Conservation (phyloP, 2,113 vertebrate genomes). For the Phycodurus eques region DNA sequence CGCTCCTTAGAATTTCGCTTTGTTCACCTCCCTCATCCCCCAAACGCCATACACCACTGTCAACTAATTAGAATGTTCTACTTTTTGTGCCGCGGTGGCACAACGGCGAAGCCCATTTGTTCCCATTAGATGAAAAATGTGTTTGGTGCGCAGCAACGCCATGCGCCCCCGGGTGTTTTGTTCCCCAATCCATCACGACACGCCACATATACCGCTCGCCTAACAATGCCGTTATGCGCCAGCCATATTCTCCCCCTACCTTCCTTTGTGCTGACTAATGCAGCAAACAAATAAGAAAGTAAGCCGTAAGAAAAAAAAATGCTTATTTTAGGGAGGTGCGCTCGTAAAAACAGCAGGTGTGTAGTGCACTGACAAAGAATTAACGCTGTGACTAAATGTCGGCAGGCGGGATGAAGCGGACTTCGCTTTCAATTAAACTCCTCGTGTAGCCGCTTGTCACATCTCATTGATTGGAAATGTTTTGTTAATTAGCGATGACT, state of each 20-base stretch:
- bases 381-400: not conserved
- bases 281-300: not conserved
- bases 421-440: not conserved
- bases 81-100: conserved; percentile 18
- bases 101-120: conserved; percentile 47
- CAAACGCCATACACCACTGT: not conserved
- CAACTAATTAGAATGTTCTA: conserved; percentile 25
- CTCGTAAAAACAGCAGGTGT: not conserved
- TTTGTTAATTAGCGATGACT: not conserved
- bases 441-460: not conserved
- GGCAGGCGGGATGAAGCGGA: not conserved
- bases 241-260: conserved; percentile 9
- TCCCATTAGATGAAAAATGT: conserved; percentile 53
- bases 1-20: not conserved
- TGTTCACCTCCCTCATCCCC: not conserved
- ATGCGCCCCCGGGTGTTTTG: conserved; percentile 32
- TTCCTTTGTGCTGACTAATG: conserved; percentile 31
- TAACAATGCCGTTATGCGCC: conserved; percentile 20
- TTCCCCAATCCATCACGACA: conserved; percentile 39
- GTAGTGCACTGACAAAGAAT: not conserved
- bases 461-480: not conserved
- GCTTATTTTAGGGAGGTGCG: not conserved
- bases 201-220: conserved; percentile 8
- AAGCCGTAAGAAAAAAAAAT: not conserved
- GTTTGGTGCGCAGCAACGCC: conserved; percentile 27